Conservation (phyloP, 2,888 invertebrate genomes). For the Lasioglossum morio region DNA sequence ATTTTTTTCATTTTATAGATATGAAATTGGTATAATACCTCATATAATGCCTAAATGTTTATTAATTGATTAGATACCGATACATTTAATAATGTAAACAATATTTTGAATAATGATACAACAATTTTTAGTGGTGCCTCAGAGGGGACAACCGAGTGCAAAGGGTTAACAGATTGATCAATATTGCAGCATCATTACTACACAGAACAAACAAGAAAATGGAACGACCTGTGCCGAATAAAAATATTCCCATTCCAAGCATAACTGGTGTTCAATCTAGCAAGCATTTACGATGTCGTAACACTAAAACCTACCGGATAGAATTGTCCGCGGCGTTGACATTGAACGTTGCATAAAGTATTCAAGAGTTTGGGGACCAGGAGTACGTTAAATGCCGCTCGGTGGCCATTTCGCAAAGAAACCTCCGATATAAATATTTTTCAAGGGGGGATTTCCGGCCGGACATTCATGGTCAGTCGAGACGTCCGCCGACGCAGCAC, state of each 20-base stretch:
- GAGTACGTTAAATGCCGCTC: slow-evolving; percentile 1
- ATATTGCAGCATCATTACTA: background rate
- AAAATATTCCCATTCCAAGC: background rate
- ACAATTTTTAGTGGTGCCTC: too few species aligned
- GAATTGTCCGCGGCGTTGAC: background rate
- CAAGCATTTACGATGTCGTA: background rate
- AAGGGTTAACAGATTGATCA: background rate
- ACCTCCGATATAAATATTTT: slow-evolving; percentile 10
- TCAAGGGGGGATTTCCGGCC: background rate
- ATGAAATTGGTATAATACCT: too few species aligned
- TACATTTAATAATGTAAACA: too few species aligned
- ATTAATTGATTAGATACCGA: too few species aligned
- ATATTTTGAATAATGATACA: too few species aligned
- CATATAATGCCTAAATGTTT: too few species aligned
- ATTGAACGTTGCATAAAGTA: background rate
- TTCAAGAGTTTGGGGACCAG: background rate
- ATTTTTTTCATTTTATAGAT: too few species aligned
- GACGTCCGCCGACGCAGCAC: background rate
- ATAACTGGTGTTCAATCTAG: background rate
- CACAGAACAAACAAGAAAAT: background rate
- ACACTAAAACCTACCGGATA: background rate
- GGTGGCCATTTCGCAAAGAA: background rate
- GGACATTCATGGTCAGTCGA: slow-evolving; percentile 16
- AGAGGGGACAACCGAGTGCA: too few species aligned
- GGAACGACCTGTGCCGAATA: background rate